A percentile compares a stretch with the other conserved stretches of the same genome.
Conservation (phyloP, 2,113 vertebrate genomes). For the Jacana jacana region DNA sequence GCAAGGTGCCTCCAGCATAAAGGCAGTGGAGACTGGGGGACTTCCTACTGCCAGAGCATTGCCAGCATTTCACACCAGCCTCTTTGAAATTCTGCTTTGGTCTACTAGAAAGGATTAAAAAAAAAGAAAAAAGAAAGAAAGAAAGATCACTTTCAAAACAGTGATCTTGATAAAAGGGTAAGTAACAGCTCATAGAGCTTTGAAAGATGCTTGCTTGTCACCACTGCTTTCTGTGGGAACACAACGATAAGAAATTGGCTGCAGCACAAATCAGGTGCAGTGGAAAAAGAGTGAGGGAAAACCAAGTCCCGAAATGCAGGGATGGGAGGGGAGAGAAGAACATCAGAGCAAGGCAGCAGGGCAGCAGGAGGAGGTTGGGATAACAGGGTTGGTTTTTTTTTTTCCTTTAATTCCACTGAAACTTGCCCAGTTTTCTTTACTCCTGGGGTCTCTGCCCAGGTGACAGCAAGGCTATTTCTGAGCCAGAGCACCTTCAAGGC, state of each 20-base stretch:
- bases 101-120: too few relatives aligned
- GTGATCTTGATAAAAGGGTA: not conserved
- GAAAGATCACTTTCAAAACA: not conserved
- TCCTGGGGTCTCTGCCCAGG: not conserved
- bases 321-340: not conserved
- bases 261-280: rapidly evolving
- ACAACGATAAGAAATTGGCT: rapidly evolving
- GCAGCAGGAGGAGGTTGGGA: not conserved
- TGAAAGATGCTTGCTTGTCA: not conserved
- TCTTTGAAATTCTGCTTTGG: not conserved
- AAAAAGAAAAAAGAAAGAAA: not conserved
- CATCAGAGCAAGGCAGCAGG: rapidly evolving
- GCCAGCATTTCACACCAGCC: not conserved
- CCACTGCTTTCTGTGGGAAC: not conserved
- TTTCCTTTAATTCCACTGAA: not conserved
- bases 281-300: not conserved
- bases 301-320: rapidly evolving
- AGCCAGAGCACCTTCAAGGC: not conserved
- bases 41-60: not conserved
- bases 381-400: rapidly evolving
- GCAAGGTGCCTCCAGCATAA: too few relatives aligned
- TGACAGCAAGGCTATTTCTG: not conserved
- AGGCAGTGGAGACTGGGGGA: rapidly evolving
- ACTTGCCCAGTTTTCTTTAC: not conserved
- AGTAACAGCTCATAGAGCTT: not conserved